Base-by-base conservation (phyloP, 2,113 vertebrate genomes). In the Strix uralensis region DNA sequence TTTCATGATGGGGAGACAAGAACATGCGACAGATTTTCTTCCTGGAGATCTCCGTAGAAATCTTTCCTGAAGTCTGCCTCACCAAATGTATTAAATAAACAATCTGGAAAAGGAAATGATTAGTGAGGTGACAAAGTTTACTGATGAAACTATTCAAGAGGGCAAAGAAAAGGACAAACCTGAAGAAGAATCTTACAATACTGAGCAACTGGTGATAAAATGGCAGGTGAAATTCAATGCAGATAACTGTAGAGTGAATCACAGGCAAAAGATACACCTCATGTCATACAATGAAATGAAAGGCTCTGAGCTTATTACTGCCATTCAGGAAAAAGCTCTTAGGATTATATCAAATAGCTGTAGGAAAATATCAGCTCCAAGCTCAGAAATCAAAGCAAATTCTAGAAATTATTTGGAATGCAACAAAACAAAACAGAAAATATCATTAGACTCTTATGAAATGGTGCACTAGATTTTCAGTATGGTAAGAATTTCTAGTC, bases 211-310 rank as follows among this genome's bases (percentile, higher is more conserved):
- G 55, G 47, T 61, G 81, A 79, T 46, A 81, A 88, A 67, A 59
- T 0, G 10, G 61, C 54, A 85, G 66, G 38, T 75, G 79, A 95
- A 94, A 80, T 40, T n/a, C 66, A 79, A 59, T 16, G 32, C 69
- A 88, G 79, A 83, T 83, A 88, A 88, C 79, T 86, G 54, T 3
- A 32, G 75, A 81, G 80, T 93, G 92, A 97, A 88, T 94, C 92
- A 96, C 46, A 86, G 79, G 80, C 94, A 94, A 49, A 93, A 96
- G 93, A 93, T 77, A 90, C 79, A 83, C 75, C 75, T 38, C 44
- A 57, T 0, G 1, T 65, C 75, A 75, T 1, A 0, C 2, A 90
- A 40, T 49, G 61, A 72, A 92, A 87, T 72, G 49, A 92, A 96
- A 92, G 63, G 62, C 82, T 93, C 40, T 20, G 54, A 90, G 91